Base-by-base conservation (phyloP, 2,113 vertebrate species). In the Epinephelus cyanopodus region DNA sequence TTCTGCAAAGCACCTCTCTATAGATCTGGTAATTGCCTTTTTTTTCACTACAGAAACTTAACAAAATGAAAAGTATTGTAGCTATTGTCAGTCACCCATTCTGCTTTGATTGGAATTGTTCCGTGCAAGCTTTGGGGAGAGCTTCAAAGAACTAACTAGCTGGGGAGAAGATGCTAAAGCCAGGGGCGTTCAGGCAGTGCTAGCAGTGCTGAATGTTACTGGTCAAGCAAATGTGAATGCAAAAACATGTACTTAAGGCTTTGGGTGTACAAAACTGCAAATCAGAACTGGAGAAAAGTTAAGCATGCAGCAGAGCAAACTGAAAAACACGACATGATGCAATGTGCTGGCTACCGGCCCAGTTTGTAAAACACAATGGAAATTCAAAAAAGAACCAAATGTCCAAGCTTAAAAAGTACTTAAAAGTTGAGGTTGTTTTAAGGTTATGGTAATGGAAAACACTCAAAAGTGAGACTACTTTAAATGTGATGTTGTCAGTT, bases 351-450 rank as follows among this genome's bases (percentile, higher is more conserved):
- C 18, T 47, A 23, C 39, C 1, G n/a, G 21, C 17, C 3, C 2
- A n/a, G 13, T 47, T 23, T 65, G 25, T 13, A 25, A 52, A 75
- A 33, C 14, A 33, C 9, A 45, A 53, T 2, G 17, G 48, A n/a
- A 53, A 53, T 60, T 19, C 53, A 50, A 50, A 50, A 18, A 73
- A 42, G 14, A 60, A 60, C 21, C 10, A 10, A 4, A 7, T 3
- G 0, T n/a, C 23, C 29, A 25, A 14, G 57, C 12, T 3, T 47
- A 48, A 53, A 8, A 47, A 21, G 18, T 61, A 42, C 39, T n/a
- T 54, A 33, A 33, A 87, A 19, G 57, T 78, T 74, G 19, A n/a
- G 23, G 42, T 27, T 61, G 45, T 45, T 21, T 8, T 52, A 72
- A 69, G 42, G 21, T 64, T 21, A 23, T 17, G 21, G 60, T 57